A percentile compares a stretch with the other conserved stretches of the same genome.
These are phyloP conservation scores for Bryconaethiops microstoma DNA, from an alignment of 2,797 vertebrate species.

Conservation along the genomic window DNA sequence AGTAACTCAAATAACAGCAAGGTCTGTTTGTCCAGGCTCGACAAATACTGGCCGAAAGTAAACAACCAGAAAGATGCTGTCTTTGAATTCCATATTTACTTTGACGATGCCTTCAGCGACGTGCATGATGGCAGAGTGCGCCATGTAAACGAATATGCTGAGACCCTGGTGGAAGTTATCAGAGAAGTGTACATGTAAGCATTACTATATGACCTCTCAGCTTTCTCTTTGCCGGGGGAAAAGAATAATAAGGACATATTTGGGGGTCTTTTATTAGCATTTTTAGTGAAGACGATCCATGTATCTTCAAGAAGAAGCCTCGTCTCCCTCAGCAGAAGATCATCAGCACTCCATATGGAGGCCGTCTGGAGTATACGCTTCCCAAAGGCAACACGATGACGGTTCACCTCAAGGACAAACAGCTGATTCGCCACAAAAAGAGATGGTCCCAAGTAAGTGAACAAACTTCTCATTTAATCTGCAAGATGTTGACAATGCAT, in stretches of 20 bases:
- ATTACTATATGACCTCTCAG: neutral
- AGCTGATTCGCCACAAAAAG: constrained; percentile 76
- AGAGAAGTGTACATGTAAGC: constrained; percentile 69
- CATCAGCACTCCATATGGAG: constrained; percentile 72
- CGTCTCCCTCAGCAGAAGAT: constrained; percentile 59
- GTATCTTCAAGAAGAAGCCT: constrained; percentile 52
- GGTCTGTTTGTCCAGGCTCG: constrained; percentile 63
- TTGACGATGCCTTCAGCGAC: constrained; percentile 70
- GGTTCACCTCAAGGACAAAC: constrained; percentile 76
- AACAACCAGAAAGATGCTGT: constrained; percentile 45
- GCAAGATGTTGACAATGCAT: neutral
- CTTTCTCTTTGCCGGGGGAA: neutral
- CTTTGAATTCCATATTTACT: constrained; percentile 75
- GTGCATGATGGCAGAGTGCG: constrained; percentile 26
- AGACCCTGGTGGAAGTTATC: constrained; percentile 63
- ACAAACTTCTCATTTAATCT: neutral
- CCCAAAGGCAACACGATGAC: constrained; percentile 69
- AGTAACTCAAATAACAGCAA: neutral
- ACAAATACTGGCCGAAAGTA: constrained; percentile 67
- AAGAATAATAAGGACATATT: neutral
- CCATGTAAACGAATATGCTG: constrained; percentile 66
- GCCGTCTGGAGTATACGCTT: constrained; percentile 68
- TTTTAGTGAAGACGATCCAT: constrained; percentile 59
- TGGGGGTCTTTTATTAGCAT: constrained; percentile 55
- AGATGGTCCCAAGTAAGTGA: constrained; percentile 76